Base-by-base conservation (phyloP, 2,797 vertebrate species). In the Synaphobranchus kaupii region DNA sequence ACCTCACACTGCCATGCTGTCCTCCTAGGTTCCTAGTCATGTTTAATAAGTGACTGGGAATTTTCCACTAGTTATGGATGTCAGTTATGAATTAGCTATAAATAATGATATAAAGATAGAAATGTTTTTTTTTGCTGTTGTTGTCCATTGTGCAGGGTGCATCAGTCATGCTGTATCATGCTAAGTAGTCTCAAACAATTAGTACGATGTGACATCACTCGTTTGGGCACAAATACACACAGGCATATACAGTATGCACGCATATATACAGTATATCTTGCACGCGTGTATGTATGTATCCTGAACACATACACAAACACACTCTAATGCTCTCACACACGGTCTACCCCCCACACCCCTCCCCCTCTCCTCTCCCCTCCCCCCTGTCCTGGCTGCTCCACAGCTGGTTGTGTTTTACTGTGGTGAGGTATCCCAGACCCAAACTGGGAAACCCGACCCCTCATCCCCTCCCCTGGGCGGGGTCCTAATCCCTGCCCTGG, bases 341-440 rank as follows among this genome's bases (percentile, higher is more conserved):
- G 10, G 2, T n/a, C 20, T 2, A 52, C 80, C 3, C 47, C 22
- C 8, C n/a, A n/a, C n/a, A n/a, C n/a, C n/a, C n/a, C n/a, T n/a
- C 78, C 80, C 47, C 4, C 22, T 2, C 48, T 3, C 8, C 66
- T 66, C 63, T 22, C 20, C 4, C 17, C n/a, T 6, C 84, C 88
- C 87, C 73, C 84, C 86, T 85, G 82, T 90, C 87, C 88, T 86
- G 84, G 66, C 90, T 84, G 85, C 88, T 85, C 86, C 92, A 93
- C 93, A 94, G 93, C 93, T 94, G 93, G 92, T 93, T 91, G 91
- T 93, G 92, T 91, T 94, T 93, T 93, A 89, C 89, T 90, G 90
- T 90, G 91, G 88, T 89, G 92, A 91, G 92, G 92, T 93, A 88
- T 91, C 89, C 88, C 90, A 90, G 92, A 80, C 39, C 73, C 76